Evolutionary conservation across 37 sponge, comb jelly and placozoan species (phyloP).

Genomic region (Petrosia ficiformis): DNA sequence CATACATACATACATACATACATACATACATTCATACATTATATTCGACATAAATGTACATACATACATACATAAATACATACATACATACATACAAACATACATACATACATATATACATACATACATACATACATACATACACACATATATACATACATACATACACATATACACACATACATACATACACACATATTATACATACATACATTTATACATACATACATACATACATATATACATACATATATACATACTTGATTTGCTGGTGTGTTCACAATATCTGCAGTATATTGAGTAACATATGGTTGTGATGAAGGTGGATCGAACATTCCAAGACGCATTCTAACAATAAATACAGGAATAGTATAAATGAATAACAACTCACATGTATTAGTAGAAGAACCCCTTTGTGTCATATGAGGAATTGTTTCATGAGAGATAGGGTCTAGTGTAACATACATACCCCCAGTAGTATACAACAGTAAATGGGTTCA

Average conservation of each 20-base stretch:
- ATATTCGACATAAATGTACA: too few species aligned
- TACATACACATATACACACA: constrained; percentile 2
- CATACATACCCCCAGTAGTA: too few species aligned
- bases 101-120: not conserved
- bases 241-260: not conserved
- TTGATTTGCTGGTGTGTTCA: constrained; percentile 59
- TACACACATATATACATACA: not conserved
- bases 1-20: constrained; percentile 4
- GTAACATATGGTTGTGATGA: constrained; percentile 47
- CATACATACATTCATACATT: not conserved
- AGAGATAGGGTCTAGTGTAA: too few species aligned
- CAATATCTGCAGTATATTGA: constrained; percentile 29
- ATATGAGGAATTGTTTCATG: too few species aligned
- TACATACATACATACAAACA: constrained; percentile 9
- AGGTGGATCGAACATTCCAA: constrained; percentile 78
- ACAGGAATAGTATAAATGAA: not conserved
- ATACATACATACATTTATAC: not conserved
- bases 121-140: constrained; percentile 5
- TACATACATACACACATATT: not conserved
- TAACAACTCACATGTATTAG: too few species aligned
- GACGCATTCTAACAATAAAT: constrained; percentile 34
- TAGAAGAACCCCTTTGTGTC: too few species aligned
- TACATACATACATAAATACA: not conserved
- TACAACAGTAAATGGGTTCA: too few species aligned
- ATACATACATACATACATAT: not conserved